These are phyloP conservation scores for Thecocarcelia acutangulata DNA, from an alignment of 2,888 invertebrate species.

Conservation along the genomic window DNA sequence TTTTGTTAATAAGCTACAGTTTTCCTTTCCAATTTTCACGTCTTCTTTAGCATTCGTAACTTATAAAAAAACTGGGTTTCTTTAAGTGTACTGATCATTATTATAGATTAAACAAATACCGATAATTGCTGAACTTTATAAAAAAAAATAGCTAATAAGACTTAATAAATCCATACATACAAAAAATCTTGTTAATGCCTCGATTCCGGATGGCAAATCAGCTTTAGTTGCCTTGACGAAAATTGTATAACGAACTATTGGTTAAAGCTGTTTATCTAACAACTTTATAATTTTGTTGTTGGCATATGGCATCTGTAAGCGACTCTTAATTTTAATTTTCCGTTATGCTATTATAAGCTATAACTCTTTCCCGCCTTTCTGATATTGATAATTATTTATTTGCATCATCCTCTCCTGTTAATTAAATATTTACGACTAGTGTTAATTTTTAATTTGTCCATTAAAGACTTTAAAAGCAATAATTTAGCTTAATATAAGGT, in stretches of 20 bases:
- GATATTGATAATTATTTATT: slow-evolving; percentile 8
- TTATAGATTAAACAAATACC: slow-evolving; percentile 26
- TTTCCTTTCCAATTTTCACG: neutral
- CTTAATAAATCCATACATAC: neutral
- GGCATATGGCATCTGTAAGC: no score
- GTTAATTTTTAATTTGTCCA: slow-evolving; percentile 24
- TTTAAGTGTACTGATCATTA: slow-evolving; percentile 30
- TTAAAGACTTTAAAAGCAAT: slow-evolving; percentile 60
- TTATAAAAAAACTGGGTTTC: slow-evolving; percentile 5
- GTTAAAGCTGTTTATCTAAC: no score
- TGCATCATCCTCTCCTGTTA: no score
- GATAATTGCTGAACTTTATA: slow-evolving; percentile 54
- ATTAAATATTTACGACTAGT: no score
- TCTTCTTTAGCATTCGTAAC: neutral
- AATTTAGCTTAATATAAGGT: slow-evolving; percentile 56
- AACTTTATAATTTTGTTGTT: no score
- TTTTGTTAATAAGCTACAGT: no score
- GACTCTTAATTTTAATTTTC: slow-evolving; percentile 2
- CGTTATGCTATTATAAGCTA: slow-evolving; percentile 13
- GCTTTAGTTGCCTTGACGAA: no score
- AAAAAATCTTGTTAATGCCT: neutral
- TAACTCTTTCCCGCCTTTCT: slow-evolving; percentile 59
- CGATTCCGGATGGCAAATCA: no score
- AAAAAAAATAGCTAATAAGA: slow-evolving; percentile 45
- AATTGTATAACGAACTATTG: no score